Percentiles rank a stretch among this genome's conserved stretches.
phyloP scores from a whole-genome alignment of 2,113 vertebrate genomes.

The Silurus glanis region DNA sequence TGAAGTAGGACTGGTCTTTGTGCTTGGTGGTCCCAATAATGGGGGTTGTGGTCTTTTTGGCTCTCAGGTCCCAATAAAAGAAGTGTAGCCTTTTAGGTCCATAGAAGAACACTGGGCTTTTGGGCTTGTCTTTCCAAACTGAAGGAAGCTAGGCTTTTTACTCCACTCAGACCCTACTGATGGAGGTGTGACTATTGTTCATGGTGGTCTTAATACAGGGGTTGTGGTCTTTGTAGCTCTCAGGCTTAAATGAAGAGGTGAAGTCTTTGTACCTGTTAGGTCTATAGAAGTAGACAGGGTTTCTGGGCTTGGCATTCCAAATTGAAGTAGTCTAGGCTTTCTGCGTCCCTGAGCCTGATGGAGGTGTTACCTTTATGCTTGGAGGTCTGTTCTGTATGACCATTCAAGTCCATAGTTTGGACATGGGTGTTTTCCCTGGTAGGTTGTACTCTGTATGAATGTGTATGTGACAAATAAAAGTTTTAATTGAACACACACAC shows the following conservation, averaged over 20 bases:
- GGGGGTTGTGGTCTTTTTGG: neutral
- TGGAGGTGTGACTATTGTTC: neutral
- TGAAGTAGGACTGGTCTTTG: neutral
- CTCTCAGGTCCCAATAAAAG: neutral
- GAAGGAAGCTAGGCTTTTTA: neutral
- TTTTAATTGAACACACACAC: neutral
- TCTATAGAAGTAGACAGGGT: too few relatives aligned
- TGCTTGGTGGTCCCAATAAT: neutral
- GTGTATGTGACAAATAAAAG: too few relatives aligned
- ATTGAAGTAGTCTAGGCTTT: neutral
- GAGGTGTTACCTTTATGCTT: too few relatives aligned
- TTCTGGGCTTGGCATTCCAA: neutral
- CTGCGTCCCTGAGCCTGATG: neutral
- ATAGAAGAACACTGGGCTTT: neutral
- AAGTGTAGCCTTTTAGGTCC: neutral
- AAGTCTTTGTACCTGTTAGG: neutral
- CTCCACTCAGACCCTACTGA: neutral
- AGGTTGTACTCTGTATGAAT: too few relatives aligned
- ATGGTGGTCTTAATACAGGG: neutral
- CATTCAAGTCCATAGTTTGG: too few relatives aligned
- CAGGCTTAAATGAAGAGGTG: neutral
- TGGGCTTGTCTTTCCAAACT: neutral
- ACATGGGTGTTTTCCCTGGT: too few relatives aligned
- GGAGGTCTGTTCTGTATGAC: too few relatives aligned
- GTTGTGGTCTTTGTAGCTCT: neutral